Base-by-base conservation (phyloP, 1,140 invertebrate species). In the Drosophila repletoides region DNA sequence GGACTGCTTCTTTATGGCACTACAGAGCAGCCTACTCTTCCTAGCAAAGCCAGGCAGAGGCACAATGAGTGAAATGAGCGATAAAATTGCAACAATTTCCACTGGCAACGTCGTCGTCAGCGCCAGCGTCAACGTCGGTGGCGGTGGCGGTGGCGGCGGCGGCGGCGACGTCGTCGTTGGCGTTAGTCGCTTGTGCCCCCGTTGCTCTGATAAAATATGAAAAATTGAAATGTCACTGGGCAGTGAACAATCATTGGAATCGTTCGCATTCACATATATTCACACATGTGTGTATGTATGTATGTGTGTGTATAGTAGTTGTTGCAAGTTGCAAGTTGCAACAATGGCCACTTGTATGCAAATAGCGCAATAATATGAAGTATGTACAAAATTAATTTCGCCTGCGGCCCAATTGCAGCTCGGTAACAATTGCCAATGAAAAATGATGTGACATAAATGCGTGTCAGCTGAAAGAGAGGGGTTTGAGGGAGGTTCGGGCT, bases 61-160 rank as follows among this genome's bases (percentile, higher is more conserved):
- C 53, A 55, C 66, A 71, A 55, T 84, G 67, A 79, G 74, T 80
- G 80, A 86, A 86, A 86, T 86, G 75, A 86, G 80, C 81, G 68
- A 84, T 84, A 84, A 84, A 84, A 84, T 84, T 84, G 79, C 79
- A 84, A 84, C 79, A 84, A 84, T 84, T 84, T 80, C 61, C 70
- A 84, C 72, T 81, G 46, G 38, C 45, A 43, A 29, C 36, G 3
- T 22, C 28, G 45, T 41, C 53, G 56, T 45, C 24, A 48, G 34
- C 43, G 19, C 36, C 40, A 6, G 15, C 17, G 3, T 40, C 45
- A 29, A 22, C 43, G 28, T 12, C 26, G 46, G 31, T 61, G 46
- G 46, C 48, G 58, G 36, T 61, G 40, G 58, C 41, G 53, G 28
- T 46, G 41, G 10, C 14, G 15, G 10, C 24, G 29, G 21, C 19